These are phyloP conservation scores for Girardia tigrina DNA, from an alignment of 2,888 invertebrate genomes.

Conservation along the genomic window DNA sequence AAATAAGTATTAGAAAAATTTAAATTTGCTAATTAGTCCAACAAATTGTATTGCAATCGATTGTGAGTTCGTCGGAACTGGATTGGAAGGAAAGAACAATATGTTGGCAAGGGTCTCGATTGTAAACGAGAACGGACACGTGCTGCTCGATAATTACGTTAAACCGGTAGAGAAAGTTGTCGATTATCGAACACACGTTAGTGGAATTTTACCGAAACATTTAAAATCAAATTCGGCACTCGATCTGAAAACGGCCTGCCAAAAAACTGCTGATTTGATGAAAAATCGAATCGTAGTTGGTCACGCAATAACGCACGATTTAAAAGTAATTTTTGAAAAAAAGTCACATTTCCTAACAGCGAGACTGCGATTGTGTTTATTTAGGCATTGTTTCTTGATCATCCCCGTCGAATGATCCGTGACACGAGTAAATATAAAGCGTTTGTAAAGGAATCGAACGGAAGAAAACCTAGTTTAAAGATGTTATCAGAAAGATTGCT, in stretches of 20 bases:
- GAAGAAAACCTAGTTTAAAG: conserved; percentile 68
- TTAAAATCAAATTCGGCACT: conserved; percentile 49
- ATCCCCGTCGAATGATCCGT: conserved; percentile 62
- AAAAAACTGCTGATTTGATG: conserved; percentile 64
- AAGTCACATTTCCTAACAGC: no score
- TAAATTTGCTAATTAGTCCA: no score
- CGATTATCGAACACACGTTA: conserved; percentile 71
- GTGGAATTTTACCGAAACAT: conserved; percentile 65
- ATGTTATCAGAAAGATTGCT: conserved; percentile 61
- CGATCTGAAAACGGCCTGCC: conserved; percentile 58
- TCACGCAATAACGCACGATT: conserved; percentile 69
- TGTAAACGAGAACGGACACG: conserved; percentile 35
- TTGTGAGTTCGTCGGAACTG: conserved; percentile 37
- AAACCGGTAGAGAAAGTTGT: conserved; percentile 62
- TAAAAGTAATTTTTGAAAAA: no score
- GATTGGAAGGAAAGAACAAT: conserved; percentile 35
- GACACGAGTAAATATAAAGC: conserved; percentile 68
- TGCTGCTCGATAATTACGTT: conserved; percentile 61
- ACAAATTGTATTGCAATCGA: conserved; percentile 33
- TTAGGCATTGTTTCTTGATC: conserved; percentile 62
- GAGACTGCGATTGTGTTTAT: no score
- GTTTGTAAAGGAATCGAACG: conserved; percentile 61
- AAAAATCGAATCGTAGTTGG: conserved; percentile 66
- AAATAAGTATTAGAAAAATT: no score
- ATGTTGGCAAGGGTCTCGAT: conserved; percentile 37